A percentile compares a stretch with the other conserved stretches of the same genome.
phyloP scores from a whole-genome alignment of 2,797 vertebrate species.

The Epinephelus coioides region DNA sequence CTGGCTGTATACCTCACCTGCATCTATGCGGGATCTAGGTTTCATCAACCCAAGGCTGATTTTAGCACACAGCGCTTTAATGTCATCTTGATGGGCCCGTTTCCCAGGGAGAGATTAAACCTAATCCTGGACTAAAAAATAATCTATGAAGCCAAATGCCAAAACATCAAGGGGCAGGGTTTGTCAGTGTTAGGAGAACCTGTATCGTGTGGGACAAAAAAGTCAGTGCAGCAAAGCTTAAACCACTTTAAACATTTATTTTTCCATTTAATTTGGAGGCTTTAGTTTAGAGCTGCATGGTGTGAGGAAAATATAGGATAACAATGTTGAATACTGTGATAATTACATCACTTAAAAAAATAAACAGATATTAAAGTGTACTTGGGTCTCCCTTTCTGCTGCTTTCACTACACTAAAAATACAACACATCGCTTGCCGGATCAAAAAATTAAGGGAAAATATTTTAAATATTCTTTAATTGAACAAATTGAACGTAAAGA shows the following conservation, averaged over 20 bases:
- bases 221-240: background rate
- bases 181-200: conserved; percentile 2
- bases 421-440: too few relatives aligned
- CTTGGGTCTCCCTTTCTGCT: too few relatives aligned
- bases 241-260: background rate
- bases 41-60: conserved; percentile 33
- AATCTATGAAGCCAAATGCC: conserved; percentile 51
- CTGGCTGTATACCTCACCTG: conserved; percentile 35
- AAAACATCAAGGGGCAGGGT: conserved; percentile 43
- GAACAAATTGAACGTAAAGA: too few relatives aligned
- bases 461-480: too few relatives aligned
- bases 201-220: background rate
- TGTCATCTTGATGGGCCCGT: conserved; percentile 50
- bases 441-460: too few relatives aligned
- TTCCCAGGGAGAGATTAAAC: conserved; percentile 56
- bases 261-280: background rate
- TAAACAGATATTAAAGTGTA: too few relatives aligned
- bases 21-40: conserved; percentile 19
- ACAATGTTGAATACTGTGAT: too few relatives aligned
- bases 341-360: too few relatives aligned
- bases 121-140: conserved; percentile 57
- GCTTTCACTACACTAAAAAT: too few relatives aligned
- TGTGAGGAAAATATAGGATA: too few relatives aligned
- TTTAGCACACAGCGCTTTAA: conserved; percentile 52
- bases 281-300: background rate